Conservation (phyloP, 1,140 invertebrate genomes). For the Aphelenchoides besseyi region DNA sequence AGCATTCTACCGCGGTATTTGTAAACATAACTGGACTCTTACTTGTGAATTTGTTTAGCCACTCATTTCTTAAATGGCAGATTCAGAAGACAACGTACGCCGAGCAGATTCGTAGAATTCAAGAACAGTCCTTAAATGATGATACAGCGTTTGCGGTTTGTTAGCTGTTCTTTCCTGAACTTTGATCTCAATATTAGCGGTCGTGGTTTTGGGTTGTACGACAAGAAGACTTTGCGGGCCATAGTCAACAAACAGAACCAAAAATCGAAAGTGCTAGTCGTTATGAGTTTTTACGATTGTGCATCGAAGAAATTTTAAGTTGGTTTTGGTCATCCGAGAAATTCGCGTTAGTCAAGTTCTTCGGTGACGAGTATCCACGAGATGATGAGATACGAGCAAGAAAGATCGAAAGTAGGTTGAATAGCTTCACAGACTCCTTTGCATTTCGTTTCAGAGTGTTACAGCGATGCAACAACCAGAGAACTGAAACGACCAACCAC, state of each 20-base stretch:
- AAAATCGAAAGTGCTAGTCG: not conserved
- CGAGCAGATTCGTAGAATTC: not conserved
- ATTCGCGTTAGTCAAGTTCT: slow-evolving; percentile 24
- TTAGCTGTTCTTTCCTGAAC: not conserved
- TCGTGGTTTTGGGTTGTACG: slow-evolving; percentile 33
- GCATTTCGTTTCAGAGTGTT: slow-evolving; percentile 6
- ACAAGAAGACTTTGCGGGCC: slow-evolving; percentile 18
- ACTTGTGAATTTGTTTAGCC: slow-evolving; percentile 6
- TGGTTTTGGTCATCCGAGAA: slow-evolving; percentile 36
- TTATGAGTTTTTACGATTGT: slow-evolving; percentile 16
- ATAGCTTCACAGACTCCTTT: not conserved
- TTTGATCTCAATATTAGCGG: slow-evolving; percentile 22
- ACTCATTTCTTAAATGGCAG: slow-evolving; percentile 16
- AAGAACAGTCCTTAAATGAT: slow-evolving; percentile 3
- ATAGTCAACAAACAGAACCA: slow-evolving; percentile 17
- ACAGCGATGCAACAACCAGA: not conserved
- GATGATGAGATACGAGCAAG: slow-evolving; percentile 13
- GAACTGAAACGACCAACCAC: slow-evolving; percentile 31
- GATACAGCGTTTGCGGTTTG: slow-evolving; percentile 17
- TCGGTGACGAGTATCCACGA: slow-evolving; percentile 18
- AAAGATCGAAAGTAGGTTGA: slow-evolving; percentile 23
- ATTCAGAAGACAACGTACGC: not conserved
- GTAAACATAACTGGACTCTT: not conserved
- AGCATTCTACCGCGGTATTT: slow-evolving; percentile 18
- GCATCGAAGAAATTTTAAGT: slow-evolving; percentile 26